Evolutionary conservation across 2,113 vertebrate species (phyloP).

Genomic region (Spilogale gracilis): DNA sequence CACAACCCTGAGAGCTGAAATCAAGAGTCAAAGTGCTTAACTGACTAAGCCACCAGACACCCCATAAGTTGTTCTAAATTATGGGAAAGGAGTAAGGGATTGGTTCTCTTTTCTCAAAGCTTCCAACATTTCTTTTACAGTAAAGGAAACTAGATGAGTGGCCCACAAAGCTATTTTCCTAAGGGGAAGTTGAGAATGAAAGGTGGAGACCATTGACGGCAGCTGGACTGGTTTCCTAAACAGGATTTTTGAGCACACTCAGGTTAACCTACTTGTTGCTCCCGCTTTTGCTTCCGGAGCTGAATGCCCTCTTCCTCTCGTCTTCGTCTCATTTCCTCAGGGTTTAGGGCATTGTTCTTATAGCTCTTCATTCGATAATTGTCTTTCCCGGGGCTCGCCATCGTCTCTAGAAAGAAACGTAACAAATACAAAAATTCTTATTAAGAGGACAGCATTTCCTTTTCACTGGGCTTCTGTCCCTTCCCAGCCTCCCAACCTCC

Average conservation of each 20-base stretch:
- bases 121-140: conserved; percentile 45
- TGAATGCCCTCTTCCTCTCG: conserved; percentile 98
- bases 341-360: conserved; percentile 99
- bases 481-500: fast-evolving
- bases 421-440: neutral
- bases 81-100: neutral
- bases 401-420: conserved; percentile 90
- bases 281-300: conserved; percentile 98
- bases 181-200: neutral
- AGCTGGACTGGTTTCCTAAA: neutral
- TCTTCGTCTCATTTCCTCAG: conserved; percentile 97
- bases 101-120: neutral
- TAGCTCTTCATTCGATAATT: conserved; percentile 99
- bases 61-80: neutral
- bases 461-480: neutral
- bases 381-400: conserved; percentile 96
- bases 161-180: neutral
- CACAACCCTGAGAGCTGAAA: neutral
- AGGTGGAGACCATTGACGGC: neutral
- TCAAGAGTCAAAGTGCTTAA: neutral
- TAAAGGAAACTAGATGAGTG: neutral
- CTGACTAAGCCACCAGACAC: neutral
- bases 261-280: conserved; percentile 93
- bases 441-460: conserved; percentile 1
- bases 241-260: neutral